These are phyloP conservation scores for Serilophus lunatus DNA, from an alignment of 2,113 vertebrate species.

Conservation along the genomic window DNA sequence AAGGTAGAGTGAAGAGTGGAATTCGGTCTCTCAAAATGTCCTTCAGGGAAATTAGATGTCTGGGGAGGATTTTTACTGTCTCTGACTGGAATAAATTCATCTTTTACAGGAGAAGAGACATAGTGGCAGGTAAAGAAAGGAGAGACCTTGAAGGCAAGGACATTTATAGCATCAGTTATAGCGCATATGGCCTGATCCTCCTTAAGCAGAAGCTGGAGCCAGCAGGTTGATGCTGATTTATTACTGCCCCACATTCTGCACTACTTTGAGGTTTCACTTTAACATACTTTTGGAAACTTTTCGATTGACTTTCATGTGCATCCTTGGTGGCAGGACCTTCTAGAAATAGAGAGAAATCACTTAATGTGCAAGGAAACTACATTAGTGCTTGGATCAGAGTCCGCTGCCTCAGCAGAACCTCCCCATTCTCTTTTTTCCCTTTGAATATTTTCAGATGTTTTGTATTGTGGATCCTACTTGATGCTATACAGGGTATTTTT, in stretches of 20 bases:
- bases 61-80: neutral
- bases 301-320: neutral
- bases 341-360: neutral
- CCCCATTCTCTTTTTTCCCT: neutral
- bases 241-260: conserved; percentile 36
- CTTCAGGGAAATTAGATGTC: neutral
- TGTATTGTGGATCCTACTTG: neutral
- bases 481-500: neutral
- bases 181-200: neutral
- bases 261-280: neutral
- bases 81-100: neutral
- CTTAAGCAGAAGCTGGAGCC: neutral
- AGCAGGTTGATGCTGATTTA: conserved; percentile 10
- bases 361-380: neutral
- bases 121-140: neutral
- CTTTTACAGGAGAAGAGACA: neutral
- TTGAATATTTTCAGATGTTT: neutral
- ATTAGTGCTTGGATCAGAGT: neutral
- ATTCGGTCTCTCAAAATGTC: fast-evolving
- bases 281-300: neutral
- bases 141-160: conserved; percentile 21
- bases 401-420: neutral
- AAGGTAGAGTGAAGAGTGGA: fast-evolving
- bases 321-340: neutral
- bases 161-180: neutral